Evolutionary conservation across 2,797 vertebrate species (phyloP).

Genomic region (Oreochromis mossambicus): DNA sequence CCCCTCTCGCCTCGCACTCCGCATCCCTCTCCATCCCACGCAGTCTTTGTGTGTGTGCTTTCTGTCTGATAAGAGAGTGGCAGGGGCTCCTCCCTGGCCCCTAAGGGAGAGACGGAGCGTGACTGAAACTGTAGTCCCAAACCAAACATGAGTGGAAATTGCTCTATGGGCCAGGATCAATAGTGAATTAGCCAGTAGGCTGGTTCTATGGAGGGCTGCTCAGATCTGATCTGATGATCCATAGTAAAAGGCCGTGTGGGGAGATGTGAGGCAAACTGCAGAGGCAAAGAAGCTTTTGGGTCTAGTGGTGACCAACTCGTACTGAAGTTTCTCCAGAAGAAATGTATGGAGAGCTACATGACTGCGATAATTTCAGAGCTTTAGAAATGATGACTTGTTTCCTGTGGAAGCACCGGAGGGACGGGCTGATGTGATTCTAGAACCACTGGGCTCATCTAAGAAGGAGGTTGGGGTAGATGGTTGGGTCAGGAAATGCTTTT

Average conservation of each 20-base stretch:
- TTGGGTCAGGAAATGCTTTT: not conserved
- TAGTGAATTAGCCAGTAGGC: conserved; percentile 81
- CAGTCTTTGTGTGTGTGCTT: conserved; percentile 52
- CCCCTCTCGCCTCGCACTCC: conserved; percentile 33
- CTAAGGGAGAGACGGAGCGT: conserved; percentile 65
- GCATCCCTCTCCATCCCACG: conserved; percentile 35
- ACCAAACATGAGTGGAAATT: conserved; percentile 75
- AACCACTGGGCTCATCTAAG: not conserved
- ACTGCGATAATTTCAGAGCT: too few species aligned
- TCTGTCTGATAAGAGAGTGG: conserved; percentile 68
- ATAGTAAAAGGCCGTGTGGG: conserved; percentile 58
- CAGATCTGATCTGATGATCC: conserved; percentile 70
- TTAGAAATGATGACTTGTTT: not conserved
- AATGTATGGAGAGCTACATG: not conserved
- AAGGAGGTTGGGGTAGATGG: not conserved
- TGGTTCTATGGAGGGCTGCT: conserved; percentile 65
- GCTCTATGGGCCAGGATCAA: conserved; percentile 74
- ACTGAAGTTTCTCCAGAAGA: not conserved
- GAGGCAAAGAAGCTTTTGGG: conserved; percentile 13
- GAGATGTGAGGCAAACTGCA: conserved; percentile 39
- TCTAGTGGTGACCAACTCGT: conserved; percentile 5
- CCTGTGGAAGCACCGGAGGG: not conserved
- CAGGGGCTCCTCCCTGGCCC: conserved; percentile 55
- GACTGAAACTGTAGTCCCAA: conserved; percentile 75
- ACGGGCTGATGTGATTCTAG: not conserved